Conservation (phyloP, 2,888 invertebrate species). For the Lamellibrachia columna region DNA sequence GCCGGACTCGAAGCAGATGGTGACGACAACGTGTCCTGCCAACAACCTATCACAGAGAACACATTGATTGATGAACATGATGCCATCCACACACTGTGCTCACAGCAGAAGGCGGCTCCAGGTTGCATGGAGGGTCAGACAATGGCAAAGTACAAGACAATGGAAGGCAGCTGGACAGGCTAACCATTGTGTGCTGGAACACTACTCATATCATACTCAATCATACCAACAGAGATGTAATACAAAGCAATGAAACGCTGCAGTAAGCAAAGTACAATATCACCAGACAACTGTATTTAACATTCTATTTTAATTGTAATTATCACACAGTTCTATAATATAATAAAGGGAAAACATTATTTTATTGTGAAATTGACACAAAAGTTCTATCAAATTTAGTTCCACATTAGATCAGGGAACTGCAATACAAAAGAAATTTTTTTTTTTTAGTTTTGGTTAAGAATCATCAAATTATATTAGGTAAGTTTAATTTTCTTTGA, state of each 20-base stretch:
- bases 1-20: background rate
- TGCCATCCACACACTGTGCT: background rate
- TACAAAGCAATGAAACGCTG: background rate
- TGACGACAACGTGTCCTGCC: background rate
- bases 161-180: conserved; percentile 6
- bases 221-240: background rate
- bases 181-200: background rate
- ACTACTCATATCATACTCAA: background rate
- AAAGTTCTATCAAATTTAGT: too few species aligned
- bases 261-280: background rate
- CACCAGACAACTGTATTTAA: background rate
- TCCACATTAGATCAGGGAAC: too few species aligned
- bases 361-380: too few species aligned
- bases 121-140: background rate
- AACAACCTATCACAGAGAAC: background rate
- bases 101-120: background rate
- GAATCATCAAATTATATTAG: background rate
- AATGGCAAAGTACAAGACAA: background rate
- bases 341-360: too few species aligned
- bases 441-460: too few species aligned
- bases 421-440: too few species aligned
- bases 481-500: background rate
- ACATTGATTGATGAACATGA: background rate
- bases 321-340: too few species aligned
- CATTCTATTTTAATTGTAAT: too few species aligned